A percentile compares a stretch with the other conserved stretches of the same genome.
Conservation (phyloP, 2,797 vertebrate genomes). For the Micropoecilia bifurca region DNA sequence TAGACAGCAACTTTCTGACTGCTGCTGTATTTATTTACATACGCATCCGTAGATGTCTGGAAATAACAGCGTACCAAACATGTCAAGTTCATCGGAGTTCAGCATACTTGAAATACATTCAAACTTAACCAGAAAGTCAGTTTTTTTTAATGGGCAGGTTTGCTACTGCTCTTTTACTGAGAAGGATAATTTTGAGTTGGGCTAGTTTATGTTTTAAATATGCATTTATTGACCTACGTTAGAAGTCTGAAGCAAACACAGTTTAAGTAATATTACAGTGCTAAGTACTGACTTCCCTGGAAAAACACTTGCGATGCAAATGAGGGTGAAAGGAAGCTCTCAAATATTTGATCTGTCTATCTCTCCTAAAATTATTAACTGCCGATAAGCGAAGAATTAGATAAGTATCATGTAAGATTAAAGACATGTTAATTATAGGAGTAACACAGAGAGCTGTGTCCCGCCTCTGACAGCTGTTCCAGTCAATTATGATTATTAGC, state of each 20-base stretch:
- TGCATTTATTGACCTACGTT: constrained; percentile 11
- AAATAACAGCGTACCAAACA: background rate
- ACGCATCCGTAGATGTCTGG: background rate
- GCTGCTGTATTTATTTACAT: constrained; percentile 7
- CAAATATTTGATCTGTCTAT: constrained; percentile 41
- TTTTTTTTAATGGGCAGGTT: background rate
- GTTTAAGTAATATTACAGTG: constrained; percentile 6
- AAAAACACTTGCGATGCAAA: constrained; percentile 14
- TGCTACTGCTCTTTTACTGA: background rate
- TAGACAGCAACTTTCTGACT: background rate
- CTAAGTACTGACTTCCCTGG: background rate
- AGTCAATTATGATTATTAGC: constrained; percentile 29
- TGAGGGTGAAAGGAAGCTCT: constrained; percentile 26
- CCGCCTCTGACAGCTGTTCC: constrained; percentile 6
- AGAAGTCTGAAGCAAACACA: constrained; percentile 3
- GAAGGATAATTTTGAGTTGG: background rate
- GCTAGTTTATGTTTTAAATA: background rate
- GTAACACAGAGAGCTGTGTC: constrained; percentile 4
- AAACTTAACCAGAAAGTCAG: background rate
- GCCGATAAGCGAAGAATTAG: constrained; percentile 6
- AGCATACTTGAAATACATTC: background rate
- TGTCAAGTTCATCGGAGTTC: background rate
- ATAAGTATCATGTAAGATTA: constrained; percentile 19
- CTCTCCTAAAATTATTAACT: constrained; percentile 8
- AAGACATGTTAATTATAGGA: constrained; percentile 5